Conservation (phyloP, 2,113 vertebrate genomes). For the Lutjanus erythropterus region DNA sequence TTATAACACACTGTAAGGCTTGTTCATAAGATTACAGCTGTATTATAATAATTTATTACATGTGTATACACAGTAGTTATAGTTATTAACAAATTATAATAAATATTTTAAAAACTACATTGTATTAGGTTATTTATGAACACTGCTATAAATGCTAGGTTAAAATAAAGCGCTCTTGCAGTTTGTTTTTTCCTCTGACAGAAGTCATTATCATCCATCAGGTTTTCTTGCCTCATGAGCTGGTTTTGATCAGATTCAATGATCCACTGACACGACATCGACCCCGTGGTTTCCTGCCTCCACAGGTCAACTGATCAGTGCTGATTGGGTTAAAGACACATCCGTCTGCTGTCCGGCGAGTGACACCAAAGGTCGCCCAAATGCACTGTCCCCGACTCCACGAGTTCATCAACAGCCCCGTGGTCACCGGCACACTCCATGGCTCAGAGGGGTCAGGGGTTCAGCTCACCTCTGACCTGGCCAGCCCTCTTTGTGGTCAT, state of each 20-base stretch:
- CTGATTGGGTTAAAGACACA: conserved; percentile 54
- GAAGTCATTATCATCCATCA: background rate
- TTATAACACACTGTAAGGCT: background rate
- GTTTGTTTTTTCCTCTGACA: background rate
- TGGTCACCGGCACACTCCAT: conserved; percentile 75
- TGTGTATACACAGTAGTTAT: background rate
- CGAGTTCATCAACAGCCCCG: conserved; percentile 78
- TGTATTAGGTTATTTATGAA: background rate
- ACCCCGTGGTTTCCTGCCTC: background rate
- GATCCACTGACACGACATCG: background rate
- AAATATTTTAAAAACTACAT: background rate
- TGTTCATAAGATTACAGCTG: background rate
- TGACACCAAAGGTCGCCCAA: conserved; percentile 76
- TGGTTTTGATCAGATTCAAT: conserved; percentile 1
- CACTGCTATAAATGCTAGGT: background rate
- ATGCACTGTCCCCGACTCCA: conserved; percentile 73
- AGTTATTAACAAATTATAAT: background rate
- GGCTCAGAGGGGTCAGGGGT: conserved; percentile 56
- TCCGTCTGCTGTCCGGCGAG: conserved; percentile 53
- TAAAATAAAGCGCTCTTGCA: background rate
- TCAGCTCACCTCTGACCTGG: conserved; percentile 75
- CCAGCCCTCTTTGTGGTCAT: conserved; percentile 61
- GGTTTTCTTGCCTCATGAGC: background rate
- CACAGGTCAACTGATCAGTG: conserved; percentile 62
- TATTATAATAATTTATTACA: background rate